Percentiles rank a stretch among this genome's conserved stretches.
phyloP scores from a whole-genome alignment of 2,113 vertebrate genomes.

The Corythornis madagascariensis region DNA sequence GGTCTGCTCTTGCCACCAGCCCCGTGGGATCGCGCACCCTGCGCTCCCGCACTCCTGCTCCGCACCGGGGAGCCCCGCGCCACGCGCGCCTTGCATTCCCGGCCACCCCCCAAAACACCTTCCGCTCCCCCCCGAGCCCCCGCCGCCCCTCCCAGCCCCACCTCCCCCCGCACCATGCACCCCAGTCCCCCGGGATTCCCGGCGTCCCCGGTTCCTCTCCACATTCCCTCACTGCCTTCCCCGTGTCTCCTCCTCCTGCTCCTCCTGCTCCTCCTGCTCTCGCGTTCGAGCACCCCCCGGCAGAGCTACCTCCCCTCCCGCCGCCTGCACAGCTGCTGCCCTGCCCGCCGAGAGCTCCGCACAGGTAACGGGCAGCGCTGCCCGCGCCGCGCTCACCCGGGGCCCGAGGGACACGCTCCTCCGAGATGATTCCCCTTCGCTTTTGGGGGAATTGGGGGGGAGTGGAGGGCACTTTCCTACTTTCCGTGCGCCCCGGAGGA shows the following conservation, averaged over 20 bases:
- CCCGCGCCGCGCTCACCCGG: not conserved
- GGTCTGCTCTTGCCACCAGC: not conserved
- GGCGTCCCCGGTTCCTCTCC: not conserved
- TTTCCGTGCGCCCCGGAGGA: not conserved
- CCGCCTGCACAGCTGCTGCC: not conserved
- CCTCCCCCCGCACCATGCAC: not conserved
- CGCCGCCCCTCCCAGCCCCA: not conserved
- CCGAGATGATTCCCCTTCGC: not conserved
- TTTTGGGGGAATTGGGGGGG: not conserved
- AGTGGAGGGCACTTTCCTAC: not conserved
- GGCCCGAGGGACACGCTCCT: not conserved
- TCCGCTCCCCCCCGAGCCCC: not conserved
- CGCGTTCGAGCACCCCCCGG: not conserved
- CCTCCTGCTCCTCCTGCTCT: not conserved
- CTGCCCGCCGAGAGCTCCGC: not conserved
- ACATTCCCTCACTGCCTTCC: constrained; percentile 43
- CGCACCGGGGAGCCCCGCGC: not conserved
- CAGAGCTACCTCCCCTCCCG: not conserved
- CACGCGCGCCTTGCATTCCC: not conserved
- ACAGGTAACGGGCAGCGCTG: constrained; percentile 38
- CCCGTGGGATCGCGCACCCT: not conserved
- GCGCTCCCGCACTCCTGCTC: not conserved
- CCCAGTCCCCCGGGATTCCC: not conserved
- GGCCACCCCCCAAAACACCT: not conserved
- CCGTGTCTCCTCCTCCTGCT: not conserved